Conservation (phyloP, 2,888 invertebrate species). For the Orgyia antiqua region DNA sequence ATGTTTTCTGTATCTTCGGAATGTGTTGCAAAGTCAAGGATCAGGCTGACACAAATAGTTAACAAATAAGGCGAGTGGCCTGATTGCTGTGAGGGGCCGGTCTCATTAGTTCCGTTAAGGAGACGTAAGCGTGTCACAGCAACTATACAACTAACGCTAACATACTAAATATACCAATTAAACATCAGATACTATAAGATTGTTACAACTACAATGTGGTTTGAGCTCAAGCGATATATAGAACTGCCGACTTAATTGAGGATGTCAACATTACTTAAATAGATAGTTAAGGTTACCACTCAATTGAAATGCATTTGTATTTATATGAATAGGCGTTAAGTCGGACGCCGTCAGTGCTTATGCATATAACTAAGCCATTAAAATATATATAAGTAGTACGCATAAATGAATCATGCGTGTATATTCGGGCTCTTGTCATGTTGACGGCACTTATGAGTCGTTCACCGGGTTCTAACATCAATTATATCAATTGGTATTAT, state of each 20-base stretch:
- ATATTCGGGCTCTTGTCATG: conserved; percentile 28
- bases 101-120: conserved; percentile 54
- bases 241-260: neutral
- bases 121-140: conserved; percentile 43
- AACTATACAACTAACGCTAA: conserved; percentile 26
- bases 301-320: conserved; percentile 18
- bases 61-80: conserved; percentile 36
- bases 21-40: no score
- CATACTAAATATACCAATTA: conserved; percentile 26
- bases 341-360: no score
- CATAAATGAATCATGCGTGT: conserved; percentile 43
- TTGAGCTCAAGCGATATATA: conserved; percentile 5
- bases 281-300: conserved; percentile 17
- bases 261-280: conserved; percentile 3
- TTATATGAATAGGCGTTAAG: conserved; percentile 17
- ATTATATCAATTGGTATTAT: conserved; percentile 53
- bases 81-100: conserved; percentile 31
- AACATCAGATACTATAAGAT: conserved; percentile 15
- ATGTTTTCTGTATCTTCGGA: no score
- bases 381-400: conserved; percentile 31
- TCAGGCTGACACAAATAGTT: conserved; percentile 37
- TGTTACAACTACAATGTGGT: conserved; percentile 11
- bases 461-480: conserved; percentile 39
- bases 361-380: conserved; percentile 24
- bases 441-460: conserved; percentile 38